phyloP scores from a whole-genome alignment of 2,113 vertebrate genomes.

The Solea senegalensis region DNA sequence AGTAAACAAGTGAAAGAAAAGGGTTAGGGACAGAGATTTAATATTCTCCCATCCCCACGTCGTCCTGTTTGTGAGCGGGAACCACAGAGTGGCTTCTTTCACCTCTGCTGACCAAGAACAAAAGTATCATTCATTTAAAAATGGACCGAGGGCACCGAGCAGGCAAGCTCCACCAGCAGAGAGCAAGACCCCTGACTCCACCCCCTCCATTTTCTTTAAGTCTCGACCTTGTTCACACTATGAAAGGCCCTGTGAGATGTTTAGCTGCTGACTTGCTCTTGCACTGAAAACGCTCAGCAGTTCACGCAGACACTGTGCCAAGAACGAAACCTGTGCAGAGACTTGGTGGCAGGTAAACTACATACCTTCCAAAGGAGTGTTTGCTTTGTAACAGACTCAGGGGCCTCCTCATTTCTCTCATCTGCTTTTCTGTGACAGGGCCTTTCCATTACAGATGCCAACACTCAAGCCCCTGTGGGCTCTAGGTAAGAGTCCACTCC shows the following conservation, averaged over 20 bases:
- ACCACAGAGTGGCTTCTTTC: conserved; percentile 95
- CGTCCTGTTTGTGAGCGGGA: conserved; percentile 83
- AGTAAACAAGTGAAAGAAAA: conserved; percentile 29
- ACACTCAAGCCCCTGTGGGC: conserved; percentile 55
- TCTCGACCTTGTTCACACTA: conserved; percentile 79
- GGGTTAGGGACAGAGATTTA: conserved; percentile 25
- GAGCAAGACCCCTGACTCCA: conserved; percentile 86
- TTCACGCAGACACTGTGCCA: conserved; percentile 75
- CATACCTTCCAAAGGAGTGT: conserved; percentile 47
- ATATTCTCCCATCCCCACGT: conserved; percentile 76
- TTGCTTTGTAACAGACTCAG: conserved; percentile 64
- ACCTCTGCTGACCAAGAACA: conserved; percentile 95
- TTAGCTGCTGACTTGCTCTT: conserved; percentile 75
- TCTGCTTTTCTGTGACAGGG: conserved; percentile 65
- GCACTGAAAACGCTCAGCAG: conserved; percentile 29
- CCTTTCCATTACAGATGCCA: conserved; percentile 65
- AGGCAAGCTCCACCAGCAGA: conserved; percentile 84
- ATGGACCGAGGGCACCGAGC: conserved; percentile 88
- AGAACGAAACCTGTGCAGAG: conserved; percentile 24
- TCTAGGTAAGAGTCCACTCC: conserved; percentile 55
- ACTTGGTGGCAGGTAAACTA: conserved; percentile 47
- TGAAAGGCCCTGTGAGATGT: conserved; percentile 84
- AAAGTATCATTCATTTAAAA: conserved; percentile 95
- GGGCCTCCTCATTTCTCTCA: conserved; percentile 48
- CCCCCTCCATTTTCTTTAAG: conserved; percentile 36